These are phyloP conservation scores for Meganola albula DNA, from an alignment of 2,888 invertebrate genomes.

Conservation along the genomic window DNA sequence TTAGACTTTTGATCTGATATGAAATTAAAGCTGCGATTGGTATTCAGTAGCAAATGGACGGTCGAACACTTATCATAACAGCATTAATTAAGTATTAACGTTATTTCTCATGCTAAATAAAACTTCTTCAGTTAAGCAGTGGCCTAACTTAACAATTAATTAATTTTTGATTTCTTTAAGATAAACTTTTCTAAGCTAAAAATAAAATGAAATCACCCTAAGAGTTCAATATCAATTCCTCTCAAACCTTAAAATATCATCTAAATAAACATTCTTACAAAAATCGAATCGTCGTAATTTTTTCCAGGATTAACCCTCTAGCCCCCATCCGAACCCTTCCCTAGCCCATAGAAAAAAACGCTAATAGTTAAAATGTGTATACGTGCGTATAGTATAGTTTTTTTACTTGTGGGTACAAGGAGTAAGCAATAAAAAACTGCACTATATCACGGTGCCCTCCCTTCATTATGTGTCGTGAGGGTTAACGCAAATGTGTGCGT, in stretches of 20 bases:
- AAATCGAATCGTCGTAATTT: conserved; percentile 65
- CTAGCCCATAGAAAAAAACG: conserved; percentile 57
- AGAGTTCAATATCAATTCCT: too few species aligned
- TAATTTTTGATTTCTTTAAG: too few species aligned
- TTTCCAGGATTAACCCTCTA: conserved; percentile 66
- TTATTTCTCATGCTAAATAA: too few species aligned
- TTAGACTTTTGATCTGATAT: conserved; percentile 30
- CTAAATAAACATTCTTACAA: conserved; percentile 47
- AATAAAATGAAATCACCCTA: conserved; percentile 33
- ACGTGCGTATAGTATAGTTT: conserved; percentile 59
- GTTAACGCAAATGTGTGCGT: conserved; percentile 48
- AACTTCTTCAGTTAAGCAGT: too few species aligned
- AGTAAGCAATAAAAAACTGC: conserved; percentile 76
- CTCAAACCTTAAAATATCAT: conserved; percentile 47
- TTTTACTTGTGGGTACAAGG: conserved; percentile 73
- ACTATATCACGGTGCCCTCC: conserved; percentile 74
- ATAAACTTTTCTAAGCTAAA: too few species aligned
- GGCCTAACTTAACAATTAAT: too few species aligned
- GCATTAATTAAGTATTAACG: conserved; percentile 17
- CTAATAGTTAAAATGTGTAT: conserved; percentile 74
- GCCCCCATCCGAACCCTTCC: conserved; percentile 66
- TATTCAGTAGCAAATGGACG: conserved; percentile 22
- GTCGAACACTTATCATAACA: conserved; percentile 11
- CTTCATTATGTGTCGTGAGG: conserved; percentile 68
- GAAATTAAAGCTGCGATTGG: conserved; percentile 30